Evolutionary conservation across 2,113 vertebrate genomes (phyloP).

Genomic region (Ictalurus punctatus): DNA sequence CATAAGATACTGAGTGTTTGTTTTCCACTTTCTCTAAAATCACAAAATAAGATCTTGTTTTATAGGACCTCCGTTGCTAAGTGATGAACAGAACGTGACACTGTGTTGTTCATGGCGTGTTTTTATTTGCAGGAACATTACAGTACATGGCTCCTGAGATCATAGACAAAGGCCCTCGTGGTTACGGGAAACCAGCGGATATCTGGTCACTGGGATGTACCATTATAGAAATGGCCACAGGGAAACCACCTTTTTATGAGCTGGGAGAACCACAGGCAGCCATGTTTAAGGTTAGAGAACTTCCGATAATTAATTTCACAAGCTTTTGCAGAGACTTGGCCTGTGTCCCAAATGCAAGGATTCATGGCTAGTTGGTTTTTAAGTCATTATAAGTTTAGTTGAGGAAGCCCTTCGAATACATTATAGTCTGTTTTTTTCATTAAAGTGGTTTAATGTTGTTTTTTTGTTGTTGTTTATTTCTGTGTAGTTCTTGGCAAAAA

Average conservation of each 20-base stretch:
- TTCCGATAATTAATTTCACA: background rate
- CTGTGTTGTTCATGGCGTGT: background rate
- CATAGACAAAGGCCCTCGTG: slow-evolving; percentile 95
- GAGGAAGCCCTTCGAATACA: background rate
- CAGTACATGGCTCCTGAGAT: slow-evolving; percentile 99
- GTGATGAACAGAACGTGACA: background rate
- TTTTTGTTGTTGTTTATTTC: background rate
- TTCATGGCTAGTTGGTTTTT: background rate
- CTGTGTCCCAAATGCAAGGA: background rate
- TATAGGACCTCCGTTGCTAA: background rate
- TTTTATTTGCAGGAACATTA: slow-evolving; percentile 82
- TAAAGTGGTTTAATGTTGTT: background rate
- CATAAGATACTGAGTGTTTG: background rate
- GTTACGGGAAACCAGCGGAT: slow-evolving; percentile 96
- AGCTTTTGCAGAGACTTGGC: background rate
- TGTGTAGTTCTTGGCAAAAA: background rate
- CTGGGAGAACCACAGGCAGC: slow-evolving; percentile 97
- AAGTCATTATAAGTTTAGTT: background rate
- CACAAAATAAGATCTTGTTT: background rate
- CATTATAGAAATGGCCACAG: slow-evolving; percentile 98
- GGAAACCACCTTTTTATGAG: slow-evolving; percentile 95
- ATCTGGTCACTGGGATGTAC: slow-evolving; percentile 99
- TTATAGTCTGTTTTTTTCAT: background rate
- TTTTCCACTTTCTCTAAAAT: background rate
- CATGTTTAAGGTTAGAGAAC: slow-evolving; percentile 92